Conservation (phyloP, 2,797 vertebrate genomes). For the Pachyuromys duprasi region DNA sequence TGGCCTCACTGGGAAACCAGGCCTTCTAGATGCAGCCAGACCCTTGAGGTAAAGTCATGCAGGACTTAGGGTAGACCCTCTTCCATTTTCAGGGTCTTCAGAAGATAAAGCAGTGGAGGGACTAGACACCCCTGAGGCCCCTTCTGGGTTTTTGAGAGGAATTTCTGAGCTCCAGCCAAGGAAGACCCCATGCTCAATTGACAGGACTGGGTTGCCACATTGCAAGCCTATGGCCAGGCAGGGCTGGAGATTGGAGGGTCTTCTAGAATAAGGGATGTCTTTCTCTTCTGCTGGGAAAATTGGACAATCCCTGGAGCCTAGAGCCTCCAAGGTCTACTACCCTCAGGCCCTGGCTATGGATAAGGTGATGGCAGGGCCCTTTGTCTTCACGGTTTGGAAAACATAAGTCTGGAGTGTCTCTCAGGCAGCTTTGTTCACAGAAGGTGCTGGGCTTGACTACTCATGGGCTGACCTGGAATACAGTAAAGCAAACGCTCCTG, state of each 20-base stretch:
- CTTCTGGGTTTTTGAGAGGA: background rate
- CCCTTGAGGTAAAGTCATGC: background rate
- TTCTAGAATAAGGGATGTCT: background rate
- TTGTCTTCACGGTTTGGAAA: constrained; percentile 75
- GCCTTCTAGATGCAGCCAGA: background rate
- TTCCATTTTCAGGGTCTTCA: background rate
- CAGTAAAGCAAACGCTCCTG: background rate
- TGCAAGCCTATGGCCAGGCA: background rate
- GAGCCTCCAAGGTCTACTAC: constrained; percentile 64
- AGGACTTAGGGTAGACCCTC: background rate
- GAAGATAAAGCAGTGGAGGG: background rate
- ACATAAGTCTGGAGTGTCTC: constrained; percentile 16
- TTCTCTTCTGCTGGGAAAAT: background rate
- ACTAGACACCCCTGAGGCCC: fast-evolving
- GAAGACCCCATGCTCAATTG: background rate
- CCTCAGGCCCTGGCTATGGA: constrained; percentile 54
- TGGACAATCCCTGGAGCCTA: constrained; percentile 54
- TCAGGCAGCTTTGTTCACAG: background rate
- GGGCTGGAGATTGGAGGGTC: background rate
- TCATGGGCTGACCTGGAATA: background rate
- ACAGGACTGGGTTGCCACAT: too few species aligned
- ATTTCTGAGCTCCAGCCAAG: background rate
- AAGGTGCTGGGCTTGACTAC: background rate
- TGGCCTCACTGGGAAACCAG: background rate
- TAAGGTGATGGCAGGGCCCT: constrained; percentile 71